Evolutionary conservation across 2,888 invertebrate genomes (phyloP).

Genomic region (Acrocyrtus sp.): DNA sequence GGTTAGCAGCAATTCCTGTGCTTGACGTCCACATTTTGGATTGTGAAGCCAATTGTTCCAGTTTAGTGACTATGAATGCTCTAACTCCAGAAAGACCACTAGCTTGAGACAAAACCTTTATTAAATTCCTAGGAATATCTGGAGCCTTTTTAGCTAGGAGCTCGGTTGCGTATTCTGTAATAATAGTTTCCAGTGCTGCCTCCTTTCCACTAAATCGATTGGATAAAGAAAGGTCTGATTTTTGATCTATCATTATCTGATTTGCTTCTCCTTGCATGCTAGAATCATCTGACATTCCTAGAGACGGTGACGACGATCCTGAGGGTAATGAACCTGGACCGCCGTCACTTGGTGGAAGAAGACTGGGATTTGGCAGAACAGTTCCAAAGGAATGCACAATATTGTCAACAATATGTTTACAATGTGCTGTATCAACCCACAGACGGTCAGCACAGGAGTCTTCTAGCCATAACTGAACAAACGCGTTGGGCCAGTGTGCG

Average conservation of each 20-base stretch:
- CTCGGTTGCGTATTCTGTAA: constrained; percentile 53
- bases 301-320: constrained; percentile 55
- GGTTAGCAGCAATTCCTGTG: constrained; percentile 90
- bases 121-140: constrained; percentile 58
- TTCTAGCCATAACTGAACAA: constrained; percentile 83
- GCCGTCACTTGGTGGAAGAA: constrained; percentile 70
- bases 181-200: constrained; percentile 42
- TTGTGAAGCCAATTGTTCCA: constrained; percentile 69
- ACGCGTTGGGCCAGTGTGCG: constrained; percentile 44
- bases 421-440: constrained; percentile 94
- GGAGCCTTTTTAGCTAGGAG: constrained; percentile 58
- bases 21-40: constrained; percentile 90
- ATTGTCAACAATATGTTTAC: constrained; percentile 91
- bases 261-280: constrained; percentile 48
- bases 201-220: constrained; percentile 46
- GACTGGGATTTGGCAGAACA: constrained; percentile 77
- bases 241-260: constrained; percentile 47
- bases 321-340: constrained; percentile 47
- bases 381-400: constrained; percentile 87
- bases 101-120: constrained; percentile 46
- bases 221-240: constrained; percentile 24
- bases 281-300: constrained; percentile 34
- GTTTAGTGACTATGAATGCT: constrained; percentile 46
- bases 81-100: constrained; percentile 67
- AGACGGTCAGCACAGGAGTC: constrained; percentile 92